Evolutionary conservation across 2,888 invertebrate genomes (phyloP).

Genomic region (Lasioglossum vierecki): DNA sequence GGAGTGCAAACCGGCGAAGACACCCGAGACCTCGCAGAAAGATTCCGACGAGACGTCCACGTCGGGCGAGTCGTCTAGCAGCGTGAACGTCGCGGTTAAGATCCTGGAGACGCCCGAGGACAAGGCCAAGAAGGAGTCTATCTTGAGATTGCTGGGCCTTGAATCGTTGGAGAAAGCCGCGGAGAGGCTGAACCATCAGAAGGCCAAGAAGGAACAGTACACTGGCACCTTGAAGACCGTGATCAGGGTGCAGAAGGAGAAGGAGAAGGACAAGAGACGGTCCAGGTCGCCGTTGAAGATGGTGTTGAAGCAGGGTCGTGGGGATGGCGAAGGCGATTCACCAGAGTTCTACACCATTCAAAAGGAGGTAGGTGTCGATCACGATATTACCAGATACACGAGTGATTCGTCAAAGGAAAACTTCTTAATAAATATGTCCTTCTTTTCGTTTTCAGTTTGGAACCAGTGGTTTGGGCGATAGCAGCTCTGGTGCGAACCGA

Average conservation of each 20-base stretch:
- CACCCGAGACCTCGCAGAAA: conserved; percentile 71
- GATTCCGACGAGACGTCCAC: conserved; percentile 81
- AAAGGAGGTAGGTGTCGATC: conserved; percentile 86
- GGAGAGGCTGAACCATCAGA: conserved; percentile 84
- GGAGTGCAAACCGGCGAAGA: conserved; percentile 67
- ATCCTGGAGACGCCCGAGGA: conserved; percentile 86
- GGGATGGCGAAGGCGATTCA: conserved; percentile 84
- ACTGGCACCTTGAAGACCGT: conserved; percentile 93
- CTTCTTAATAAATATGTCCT: conserved; percentile 41
- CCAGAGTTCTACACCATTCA: conserved; percentile 89
- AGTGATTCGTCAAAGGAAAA: not conserved
- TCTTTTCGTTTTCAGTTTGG: conserved; percentile 80
- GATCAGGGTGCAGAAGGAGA: conserved; percentile 87
- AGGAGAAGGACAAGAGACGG: conserved; percentile 87
- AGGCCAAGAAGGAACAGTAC: conserved; percentile 87
- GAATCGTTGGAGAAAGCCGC: conserved; percentile 89
- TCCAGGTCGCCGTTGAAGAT: conserved; percentile 90
- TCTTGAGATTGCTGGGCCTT: conserved; percentile 90
- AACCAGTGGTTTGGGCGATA: conserved; percentile 83
- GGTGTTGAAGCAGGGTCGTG: conserved; percentile 89
- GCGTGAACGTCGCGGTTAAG: conserved; percentile 71
- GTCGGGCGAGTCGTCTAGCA: conserved; percentile 80
- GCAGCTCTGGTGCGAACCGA: conserved; percentile 84
- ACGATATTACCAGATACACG: not conserved
- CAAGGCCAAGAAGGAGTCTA: conserved; percentile 89